Base-by-base conservation (phyloP, 2,888 invertebrate genomes). In the Clistopyga incitator region DNA sequence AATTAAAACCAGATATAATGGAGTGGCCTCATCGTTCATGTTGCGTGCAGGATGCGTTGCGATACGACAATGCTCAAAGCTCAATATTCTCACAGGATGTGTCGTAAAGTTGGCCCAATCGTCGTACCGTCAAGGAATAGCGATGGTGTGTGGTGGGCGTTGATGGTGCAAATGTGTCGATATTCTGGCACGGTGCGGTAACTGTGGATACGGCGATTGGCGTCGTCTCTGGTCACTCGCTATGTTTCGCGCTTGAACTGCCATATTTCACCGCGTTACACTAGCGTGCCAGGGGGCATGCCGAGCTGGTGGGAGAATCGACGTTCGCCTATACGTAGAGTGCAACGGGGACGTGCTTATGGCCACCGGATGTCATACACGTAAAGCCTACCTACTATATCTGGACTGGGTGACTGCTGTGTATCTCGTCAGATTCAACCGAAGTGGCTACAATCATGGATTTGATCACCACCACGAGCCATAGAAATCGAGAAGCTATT, bases 261-360 rank as follows among this genome's bases (percentile, higher is more conserved):
- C 80, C 71, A 83, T 80, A 76, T 80, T 79, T 83, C 80, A 76
- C 65, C 75, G 29, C 42, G 50, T 76, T 71, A 42, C 71, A 77
- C 65, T 71, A 34, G 15, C 20, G 64, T 38, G 75, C 82, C 82
- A 75, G 64, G 71, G 79, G 79, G 79, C 79, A 82, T 76, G 50
- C 59, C 67, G 56, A 67, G 54, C 70, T 82, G 70, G 75, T 70
- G 70, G 29, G 70, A 70, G 65, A 79, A 74, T 78, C 78, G 71
- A 82, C 70, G 75, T 74, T 70, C 59, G 15, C 18, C 29, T 74
- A 74, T 75, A 75, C 64, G 75, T 50, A 15, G 64, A 20, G 64
- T 34, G 10, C 38, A 56, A 25, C 47, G 61, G 20, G 34, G 38
- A 75, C 75, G 75, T 52, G 75, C 34, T 34, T 64, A 20, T 74